Evolutionary conservation across 2,888 invertebrate genomes (phyloP).

Genomic region (Xestoiulus laeticollis): DNA sequence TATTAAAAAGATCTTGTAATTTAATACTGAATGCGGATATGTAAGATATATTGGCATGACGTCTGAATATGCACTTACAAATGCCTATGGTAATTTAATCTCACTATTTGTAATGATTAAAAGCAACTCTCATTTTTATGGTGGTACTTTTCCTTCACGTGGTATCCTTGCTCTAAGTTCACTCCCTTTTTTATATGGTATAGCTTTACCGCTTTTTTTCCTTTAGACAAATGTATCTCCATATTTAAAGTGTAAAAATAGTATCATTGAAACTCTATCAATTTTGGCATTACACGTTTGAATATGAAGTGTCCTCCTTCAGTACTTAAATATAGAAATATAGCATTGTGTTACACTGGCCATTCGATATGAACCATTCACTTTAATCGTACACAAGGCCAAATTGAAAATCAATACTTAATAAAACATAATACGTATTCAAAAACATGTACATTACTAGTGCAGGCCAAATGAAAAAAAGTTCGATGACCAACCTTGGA

Average conservation of each 20-base stretch:
- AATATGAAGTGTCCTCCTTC: neutral
- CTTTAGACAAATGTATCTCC: neutral
- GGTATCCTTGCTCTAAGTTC: neutral
- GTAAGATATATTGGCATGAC: neutral
- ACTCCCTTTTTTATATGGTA: neutral
- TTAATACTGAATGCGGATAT: neutral
- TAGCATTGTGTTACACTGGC: neutral
- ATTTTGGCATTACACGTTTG: neutral
- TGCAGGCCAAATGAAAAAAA: neutral
- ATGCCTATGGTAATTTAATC: neutral
- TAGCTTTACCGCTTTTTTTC: neutral
- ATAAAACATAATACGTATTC: neutral
- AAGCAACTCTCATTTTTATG: neutral
- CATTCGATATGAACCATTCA: neutral
- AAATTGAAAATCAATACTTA: neutral
- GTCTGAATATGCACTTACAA: neutral
- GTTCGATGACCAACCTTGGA: constrained; percentile 32
- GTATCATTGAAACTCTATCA: neutral
- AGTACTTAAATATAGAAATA: neutral
- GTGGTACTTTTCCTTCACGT: constrained; percentile 39
- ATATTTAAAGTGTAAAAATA: neutral
- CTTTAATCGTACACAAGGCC: neutral
- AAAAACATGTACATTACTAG: neutral
- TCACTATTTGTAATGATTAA: neutral
- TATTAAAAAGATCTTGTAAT: neutral